Evolutionary conservation across 2,797 vertebrate species (phyloP), one percentile per base, ranked within the genome.

Genomic region (Darevskia mixta): DNA sequence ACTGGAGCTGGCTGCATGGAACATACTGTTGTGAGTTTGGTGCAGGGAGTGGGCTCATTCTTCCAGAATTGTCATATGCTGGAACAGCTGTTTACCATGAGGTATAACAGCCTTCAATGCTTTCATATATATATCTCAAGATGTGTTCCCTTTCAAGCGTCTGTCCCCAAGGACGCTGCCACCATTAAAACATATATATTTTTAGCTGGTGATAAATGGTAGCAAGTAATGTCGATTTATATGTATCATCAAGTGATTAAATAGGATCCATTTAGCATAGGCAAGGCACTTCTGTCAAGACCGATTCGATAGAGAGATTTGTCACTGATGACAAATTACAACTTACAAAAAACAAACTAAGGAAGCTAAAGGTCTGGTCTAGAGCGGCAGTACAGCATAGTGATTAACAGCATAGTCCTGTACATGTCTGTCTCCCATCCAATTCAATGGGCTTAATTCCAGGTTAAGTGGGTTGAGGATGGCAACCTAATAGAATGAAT

Each of bases 221-320:
- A 79, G 43, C 77, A 72, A 49, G 43, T 86, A 79, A 55, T 79
- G 77, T 38, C 66, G 45, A 79, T 86, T 86, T 86, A 72, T 79
- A 79, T 38, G 84, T 86, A 86, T 86, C 66, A 79, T 86, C 66
- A 69, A 79, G 43, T 79, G 76, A 79, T 79, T 79, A 71, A 86
- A 38, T 58, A 58, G 66, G 77, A 71, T 58, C 66, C n/a, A 29
- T 79, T 86, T 79, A 86, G 85, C 66, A 71, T 27, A 38, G 66
- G 77, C 32, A 27, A 71, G 85, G 79, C 23, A 27, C 32, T 69
- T 79, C 76, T 58, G 64, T 86, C 85, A 79, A 18, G 77, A 79
- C 9, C 2, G 58, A 45, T 86, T 86, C 79, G 85, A 71, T 79
- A 55, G 32, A 38, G 77, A 79, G 8, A 79, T 86, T 86, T 58